Base-by-base conservation (phyloP, 1,140 invertebrate genomes). In the Drosophila melanica region DNA sequence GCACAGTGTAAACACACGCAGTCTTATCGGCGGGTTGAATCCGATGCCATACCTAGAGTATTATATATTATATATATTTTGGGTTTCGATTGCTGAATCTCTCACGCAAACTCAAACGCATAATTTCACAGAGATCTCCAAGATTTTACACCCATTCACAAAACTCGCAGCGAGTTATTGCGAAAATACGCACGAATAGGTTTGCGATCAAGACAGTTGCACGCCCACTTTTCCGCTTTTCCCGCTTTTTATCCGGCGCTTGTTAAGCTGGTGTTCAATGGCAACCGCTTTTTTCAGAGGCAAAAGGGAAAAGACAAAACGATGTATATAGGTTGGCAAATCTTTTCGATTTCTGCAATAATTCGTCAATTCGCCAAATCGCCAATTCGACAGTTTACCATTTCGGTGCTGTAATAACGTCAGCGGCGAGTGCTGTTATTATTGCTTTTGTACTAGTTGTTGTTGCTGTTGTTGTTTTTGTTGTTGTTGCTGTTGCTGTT, bases 301-400 rank as follows among this genome's bases (percentile, higher is more conserved):
- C 37, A 33, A 48, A 35, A 50, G 16, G 30, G 14, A 20, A 33
- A 45, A 47, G 44, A 54, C 18, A 66, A 72, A 72, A 78, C 75
- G 59, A 78, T 44, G 65, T 64, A 68, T 69, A 55, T 37, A 45
- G 59, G 73, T 81, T 81, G 63, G 78, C 78, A 81, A 67, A 81
- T 67, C 58, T 58, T n/a, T 35, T 2, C 39, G 55, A 58, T 44
- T 44, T 23, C 33, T 45, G 30, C 51, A 66, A 57, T 45, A 51
- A 14, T 65, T 23, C 42, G 9, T 37, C 53, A 51, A 14, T 65
- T 23, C 42, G 9, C 35, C 45, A 30, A 27, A 53, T 50, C 45
- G 45, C 51, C 48, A 53, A 47, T 74, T 53, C 55, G 48, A 41
- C 39, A 54, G 41, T 45, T 67, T 41, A 30, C 65, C 65, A 30